Conservation (phyloP, 2,113 vertebrate genomes). For the Stegastes partitus region DNA sequence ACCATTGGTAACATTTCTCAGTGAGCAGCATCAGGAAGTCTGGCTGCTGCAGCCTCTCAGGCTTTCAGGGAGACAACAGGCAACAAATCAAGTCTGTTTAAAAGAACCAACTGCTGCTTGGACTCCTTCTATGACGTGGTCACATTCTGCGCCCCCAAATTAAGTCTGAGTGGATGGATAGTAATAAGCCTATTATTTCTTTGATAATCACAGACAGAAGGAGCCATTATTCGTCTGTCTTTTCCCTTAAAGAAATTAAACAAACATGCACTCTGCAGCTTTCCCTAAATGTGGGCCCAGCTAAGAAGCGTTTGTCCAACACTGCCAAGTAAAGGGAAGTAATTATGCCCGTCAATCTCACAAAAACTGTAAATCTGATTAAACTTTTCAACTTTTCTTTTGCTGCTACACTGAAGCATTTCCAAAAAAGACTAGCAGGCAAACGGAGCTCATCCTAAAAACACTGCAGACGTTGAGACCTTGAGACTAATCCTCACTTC, state of each 20-base stretch:
- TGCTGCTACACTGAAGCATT: not conserved
- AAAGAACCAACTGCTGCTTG: not conserved
- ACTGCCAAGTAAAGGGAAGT: not conserved
- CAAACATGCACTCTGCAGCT: not conserved
- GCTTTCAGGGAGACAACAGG: not conserved
- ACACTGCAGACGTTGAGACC: no score
- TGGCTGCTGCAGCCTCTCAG: not conserved
- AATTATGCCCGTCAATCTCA: not conserved
- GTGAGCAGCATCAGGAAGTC: slow-evolving; percentile 23
- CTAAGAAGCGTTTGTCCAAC: not conserved
- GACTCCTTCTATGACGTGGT: not conserved
- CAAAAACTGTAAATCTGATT: not conserved
- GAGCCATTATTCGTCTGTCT: not conserved
- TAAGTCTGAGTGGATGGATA: no score
- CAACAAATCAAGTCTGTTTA: not conserved
- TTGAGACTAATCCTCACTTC: no score
- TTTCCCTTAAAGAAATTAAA: not conserved
- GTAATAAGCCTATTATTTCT: no score
- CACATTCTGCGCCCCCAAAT: not conserved
- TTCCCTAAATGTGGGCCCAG: not conserved
- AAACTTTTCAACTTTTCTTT: not conserved
- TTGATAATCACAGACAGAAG: no score
- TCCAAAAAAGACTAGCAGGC: not conserved
- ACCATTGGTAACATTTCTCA: slow-evolving; percentile 34
- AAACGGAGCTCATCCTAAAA: not conserved